Evolutionary conservation across 2,888 invertebrate genomes (phyloP), one percentile per base, ranked within the genome.

Genomic region (Calliopum simillimum): DNA sequence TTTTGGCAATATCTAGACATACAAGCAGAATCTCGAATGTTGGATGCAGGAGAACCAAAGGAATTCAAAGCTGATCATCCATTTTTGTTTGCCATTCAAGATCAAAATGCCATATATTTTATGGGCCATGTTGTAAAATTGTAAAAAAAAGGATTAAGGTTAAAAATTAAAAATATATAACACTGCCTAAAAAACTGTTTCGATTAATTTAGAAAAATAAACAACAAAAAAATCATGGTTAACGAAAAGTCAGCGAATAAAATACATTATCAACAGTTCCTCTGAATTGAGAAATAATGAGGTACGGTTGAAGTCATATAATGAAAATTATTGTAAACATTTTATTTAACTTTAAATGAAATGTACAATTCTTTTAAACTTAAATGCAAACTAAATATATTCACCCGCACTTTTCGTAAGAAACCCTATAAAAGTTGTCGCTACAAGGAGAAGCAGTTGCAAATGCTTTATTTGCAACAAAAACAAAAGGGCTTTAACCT

Each of bases 31-130:
- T 1, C 33, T 6, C 33, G 33, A 33, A 33, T 51, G 19, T 51
- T 19, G 1, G 1, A 6, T 33, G 1, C 8, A 1, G 8, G 33
- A 33, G 8, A 8, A 21, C 6, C 23, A 5, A 5, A 58, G 8
- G 5, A 3, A 58, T 58, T 70, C 16, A 66, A 16, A 16, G 75
- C 71, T 3, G 75, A 77, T 70, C 78, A 75, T 68, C 78, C 78
- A 19, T 78, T 78, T 53, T 68, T 78, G 1, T 78, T 76, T 71
- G 74, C 74, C 21, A 76, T 78, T 44, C 71, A 68, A 19, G 69
- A 66, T n/a, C 44, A 53, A 6, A 55, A 74, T 16, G 65, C 70
- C 23, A 55, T 76, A 8, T 75, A 72, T 56, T 77, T 77, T 21
- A 59, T 71, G 21, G 77, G 77, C 8, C 77, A 75, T 64, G 23